Evolutionary conservation across 2,113 vertebrate species (phyloP), one percentile per base, ranked within the genome.

Genomic region (Pluvialis apricaria): DNA sequence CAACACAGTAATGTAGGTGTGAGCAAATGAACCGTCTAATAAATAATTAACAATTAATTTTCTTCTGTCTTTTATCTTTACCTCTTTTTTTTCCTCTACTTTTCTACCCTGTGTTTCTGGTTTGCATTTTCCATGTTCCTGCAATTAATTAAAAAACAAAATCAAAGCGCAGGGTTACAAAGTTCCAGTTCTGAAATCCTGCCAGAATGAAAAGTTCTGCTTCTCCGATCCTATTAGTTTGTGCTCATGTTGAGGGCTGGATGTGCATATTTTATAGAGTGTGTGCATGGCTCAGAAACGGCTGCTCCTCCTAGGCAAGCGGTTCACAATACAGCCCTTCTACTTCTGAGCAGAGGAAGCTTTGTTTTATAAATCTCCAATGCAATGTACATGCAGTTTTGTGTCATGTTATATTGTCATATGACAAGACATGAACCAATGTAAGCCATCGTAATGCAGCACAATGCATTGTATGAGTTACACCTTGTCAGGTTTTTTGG

Each of bases 21-120:
- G 94, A 97, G 96, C 86, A 97, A 97, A 97, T 97, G 96, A 97
- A 95, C 96, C 88, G 14, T 96, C 97, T 97, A 96, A 95, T 97
- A 97, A 97, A 97, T 97, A 97, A 97, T 97, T 97, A 97, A 97
- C 96, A 96, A 97, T 96, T 97, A 71, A 95, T 97, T 97, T 97
- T 93, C 90, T 88, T 92, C 96, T 82, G 68, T 72, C 96, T 97
- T 97, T 97, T 97, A 97, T 97, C 96, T 97, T 94, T 86, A 90
- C 90, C 60, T 94, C 87, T 79, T 81, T 72, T 95, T 86, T 88
- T 44, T n/a, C n/a, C 52, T 68, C 70, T 71, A 34, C 92, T 95
- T 86, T 94, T 71, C 92, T 72, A 80, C 77, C 76, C 84, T 20
- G 9, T 14, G 72, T 96, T 95, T 96, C 95, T 96, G 90, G 75